These are phyloP conservation scores for Clanis bilineata DNA, from an alignment of 2,888 invertebrate species.

Conservation along the genomic window DNA sequence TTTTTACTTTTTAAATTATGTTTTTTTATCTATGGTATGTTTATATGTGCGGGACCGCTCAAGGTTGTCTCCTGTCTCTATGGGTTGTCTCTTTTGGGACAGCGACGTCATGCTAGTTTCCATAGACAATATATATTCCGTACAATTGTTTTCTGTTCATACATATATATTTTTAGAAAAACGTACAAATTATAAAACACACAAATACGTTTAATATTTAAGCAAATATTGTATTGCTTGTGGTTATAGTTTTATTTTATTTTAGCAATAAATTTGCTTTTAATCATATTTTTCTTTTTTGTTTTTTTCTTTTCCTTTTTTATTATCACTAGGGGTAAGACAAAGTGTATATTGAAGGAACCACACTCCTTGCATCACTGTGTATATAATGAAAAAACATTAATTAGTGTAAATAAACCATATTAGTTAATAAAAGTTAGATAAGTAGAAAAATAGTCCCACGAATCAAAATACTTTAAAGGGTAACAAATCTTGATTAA, in stretches of 20 bases:
- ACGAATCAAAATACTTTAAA: slow-evolving; percentile 35
- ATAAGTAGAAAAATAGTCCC: slow-evolving; percentile 55
- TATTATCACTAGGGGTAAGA: slow-evolving; percentile 48
- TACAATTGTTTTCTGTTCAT: slow-evolving; percentile 44
- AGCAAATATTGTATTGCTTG: slow-evolving; percentile 74
- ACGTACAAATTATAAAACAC: slow-evolving; percentile 75
- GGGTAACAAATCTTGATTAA: slow-evolving; percentile 60
- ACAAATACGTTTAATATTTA: slow-evolving; percentile 54
- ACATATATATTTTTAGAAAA: slow-evolving; percentile 57
- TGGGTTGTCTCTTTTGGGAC: too few relatives aligned
- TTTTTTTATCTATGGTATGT: slow-evolving; percentile 62
- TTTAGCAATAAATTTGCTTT: slow-evolving; percentile 82
- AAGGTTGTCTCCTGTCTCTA: slow-evolving; percentile 61
- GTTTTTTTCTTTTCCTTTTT: slow-evolving; percentile 58
- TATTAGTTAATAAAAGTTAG: slow-evolving; percentile 42
- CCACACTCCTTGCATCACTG: slow-evolving; percentile 79
- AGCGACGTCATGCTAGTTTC: slow-evolving; percentile 40
- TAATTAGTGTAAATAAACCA: slow-evolving; percentile 63
- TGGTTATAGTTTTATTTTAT: slow-evolving; percentile 79
- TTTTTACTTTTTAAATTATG: slow-evolving; percentile 74
- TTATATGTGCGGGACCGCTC: slow-evolving; percentile 64
- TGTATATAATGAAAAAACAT: slow-evolving; percentile 64
- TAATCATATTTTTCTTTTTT: slow-evolving; percentile 72
- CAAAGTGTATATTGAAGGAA: slow-evolving; percentile 76
- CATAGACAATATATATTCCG: slow-evolving; percentile 36